Evolutionary conservation across 2,888 invertebrate genomes (phyloP).

Genomic region (Thymelicus lineola): DNA sequence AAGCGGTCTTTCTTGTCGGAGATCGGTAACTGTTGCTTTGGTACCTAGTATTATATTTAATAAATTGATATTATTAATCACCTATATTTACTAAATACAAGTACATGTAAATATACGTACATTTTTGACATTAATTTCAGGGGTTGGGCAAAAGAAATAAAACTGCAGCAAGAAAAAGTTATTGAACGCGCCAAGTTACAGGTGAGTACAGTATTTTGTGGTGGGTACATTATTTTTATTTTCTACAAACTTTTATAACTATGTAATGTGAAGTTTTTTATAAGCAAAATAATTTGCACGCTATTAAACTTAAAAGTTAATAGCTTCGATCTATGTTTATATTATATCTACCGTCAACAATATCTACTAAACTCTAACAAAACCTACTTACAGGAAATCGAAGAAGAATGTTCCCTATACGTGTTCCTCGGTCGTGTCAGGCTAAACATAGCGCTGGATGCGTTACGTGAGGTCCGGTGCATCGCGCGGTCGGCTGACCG

Average conservation of each 20-base stretch:
- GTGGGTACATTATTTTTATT: too few species aligned
- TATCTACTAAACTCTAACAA: too few species aligned
- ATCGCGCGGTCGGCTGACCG: constrained; percentile 63
- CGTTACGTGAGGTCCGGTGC: constrained; percentile 65
- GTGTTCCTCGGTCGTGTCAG: constrained; percentile 67
- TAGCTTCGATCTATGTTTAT: too few species aligned
- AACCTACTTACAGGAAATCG: constrained; percentile 33
- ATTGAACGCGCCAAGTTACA: constrained; percentile 54
- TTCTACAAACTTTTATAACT: too few species aligned
- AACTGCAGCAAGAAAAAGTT: constrained; percentile 63
- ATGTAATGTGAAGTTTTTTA: too few species aligned
- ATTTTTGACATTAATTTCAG: constrained; percentile 50
- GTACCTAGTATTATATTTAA: too few species aligned
- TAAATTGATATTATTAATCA: too few species aligned
- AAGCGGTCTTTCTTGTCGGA: too few species aligned
- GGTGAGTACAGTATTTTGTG: constrained; percentile 47
- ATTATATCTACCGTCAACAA: too few species aligned
- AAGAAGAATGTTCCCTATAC: constrained; percentile 64
- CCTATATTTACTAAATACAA: too few species aligned
- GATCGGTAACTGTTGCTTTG: too few species aligned
- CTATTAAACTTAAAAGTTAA: too few species aligned
- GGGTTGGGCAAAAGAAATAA: constrained; percentile 70
- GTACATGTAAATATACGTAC: constrained; percentile 13
- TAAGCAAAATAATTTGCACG: background rate
- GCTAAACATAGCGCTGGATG: constrained; percentile 68